Conservation (phyloP, 2,797 vertebrate species). For the Cephalopachus bancanus region DNA sequence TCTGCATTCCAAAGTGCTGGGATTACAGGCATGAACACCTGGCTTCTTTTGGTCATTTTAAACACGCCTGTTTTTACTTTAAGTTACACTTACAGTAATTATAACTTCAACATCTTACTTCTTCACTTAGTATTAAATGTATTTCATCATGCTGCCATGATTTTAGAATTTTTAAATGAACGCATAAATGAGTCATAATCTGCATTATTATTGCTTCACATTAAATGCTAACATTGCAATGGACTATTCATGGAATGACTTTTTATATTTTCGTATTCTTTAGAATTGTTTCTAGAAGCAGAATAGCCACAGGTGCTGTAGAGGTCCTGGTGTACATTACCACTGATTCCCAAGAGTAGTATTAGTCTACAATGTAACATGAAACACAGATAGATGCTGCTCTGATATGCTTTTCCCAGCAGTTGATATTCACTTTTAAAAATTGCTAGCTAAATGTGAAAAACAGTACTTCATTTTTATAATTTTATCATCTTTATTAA, state of each 20-base stretch:
- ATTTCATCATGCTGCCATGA: not conserved
- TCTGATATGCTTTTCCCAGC: not conserved
- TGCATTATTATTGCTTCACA: not conserved
- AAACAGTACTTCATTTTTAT: conserved; percentile 26
- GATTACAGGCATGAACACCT: too few species aligned
- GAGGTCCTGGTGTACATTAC: not conserved
- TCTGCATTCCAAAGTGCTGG: too few species aligned
- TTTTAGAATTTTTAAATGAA: conserved; percentile 29
- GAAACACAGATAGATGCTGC: not conserved
- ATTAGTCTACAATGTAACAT: not conserved
- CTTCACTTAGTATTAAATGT: not conserved
- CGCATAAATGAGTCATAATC: not conserved
- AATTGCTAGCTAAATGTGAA: conserved; percentile 5
- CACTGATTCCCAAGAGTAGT: not conserved
- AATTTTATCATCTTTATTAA: conserved; percentile 33
- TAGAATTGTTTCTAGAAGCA: not conserved
- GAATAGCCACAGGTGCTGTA: not conserved
- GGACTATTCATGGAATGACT: not conserved
- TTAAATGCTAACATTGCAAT: not conserved
- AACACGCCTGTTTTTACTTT: not conserved
- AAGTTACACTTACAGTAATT: not conserved
- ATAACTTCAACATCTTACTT: not conserved
- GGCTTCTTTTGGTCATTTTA: not conserved
- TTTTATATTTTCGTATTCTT: not conserved
- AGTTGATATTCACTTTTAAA: not conserved